These are phyloP conservation scores for Schizopygopsis malacanthus DNA, from an alignment of 2,797 vertebrate genomes.

Conservation along the genomic window DNA sequence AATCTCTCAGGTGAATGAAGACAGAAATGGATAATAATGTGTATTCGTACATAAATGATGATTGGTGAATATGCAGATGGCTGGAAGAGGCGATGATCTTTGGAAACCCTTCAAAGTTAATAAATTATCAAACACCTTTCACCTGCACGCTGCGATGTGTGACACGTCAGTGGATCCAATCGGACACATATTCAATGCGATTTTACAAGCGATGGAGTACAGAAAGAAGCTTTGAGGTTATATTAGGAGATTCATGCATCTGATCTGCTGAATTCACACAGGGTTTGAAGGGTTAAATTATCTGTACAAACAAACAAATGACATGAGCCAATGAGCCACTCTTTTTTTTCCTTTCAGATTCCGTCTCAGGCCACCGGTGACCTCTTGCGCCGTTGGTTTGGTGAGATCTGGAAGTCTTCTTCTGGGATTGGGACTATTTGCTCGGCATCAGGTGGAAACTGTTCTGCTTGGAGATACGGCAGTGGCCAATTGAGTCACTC, in stretches of 20 bases:
- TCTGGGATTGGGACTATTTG: constrained; percentile 83
- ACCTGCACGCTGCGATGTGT: constrained; percentile 28
- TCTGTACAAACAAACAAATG: constrained; percentile 68
- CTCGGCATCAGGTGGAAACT: constrained; percentile 83
- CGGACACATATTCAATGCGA: constrained; percentile 60
- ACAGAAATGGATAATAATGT: constrained; percentile 49
- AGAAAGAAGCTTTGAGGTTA: constrained; percentile 53
- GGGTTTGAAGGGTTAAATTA: constrained; percentile 61
- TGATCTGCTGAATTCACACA: constrained; percentile 66
- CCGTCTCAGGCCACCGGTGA: constrained; percentile 74
- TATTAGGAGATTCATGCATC: constrained; percentile 35
- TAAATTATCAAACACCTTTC: constrained; percentile 58
- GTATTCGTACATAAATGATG: constrained; percentile 47
- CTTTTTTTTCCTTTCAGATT: constrained; percentile 61
- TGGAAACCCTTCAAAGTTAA: constrained; percentile 39
- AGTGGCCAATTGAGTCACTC: constrained; percentile 84
- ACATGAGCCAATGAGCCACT: constrained; percentile 45
- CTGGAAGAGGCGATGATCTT: constrained; percentile 51
- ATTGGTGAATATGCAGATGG: constrained; percentile 40
- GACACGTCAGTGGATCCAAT: constrained; percentile 34
- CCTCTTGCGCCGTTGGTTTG: constrained; percentile 85
- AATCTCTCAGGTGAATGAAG: constrained; percentile 58
- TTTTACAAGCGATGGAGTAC: constrained; percentile 73
- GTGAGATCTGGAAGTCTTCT: constrained; percentile 83
- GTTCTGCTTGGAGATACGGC: constrained; percentile 93